Evolutionary conservation across 1,140 invertebrate species (phyloP).

Genomic region (Phocides pigmalion): DNA sequence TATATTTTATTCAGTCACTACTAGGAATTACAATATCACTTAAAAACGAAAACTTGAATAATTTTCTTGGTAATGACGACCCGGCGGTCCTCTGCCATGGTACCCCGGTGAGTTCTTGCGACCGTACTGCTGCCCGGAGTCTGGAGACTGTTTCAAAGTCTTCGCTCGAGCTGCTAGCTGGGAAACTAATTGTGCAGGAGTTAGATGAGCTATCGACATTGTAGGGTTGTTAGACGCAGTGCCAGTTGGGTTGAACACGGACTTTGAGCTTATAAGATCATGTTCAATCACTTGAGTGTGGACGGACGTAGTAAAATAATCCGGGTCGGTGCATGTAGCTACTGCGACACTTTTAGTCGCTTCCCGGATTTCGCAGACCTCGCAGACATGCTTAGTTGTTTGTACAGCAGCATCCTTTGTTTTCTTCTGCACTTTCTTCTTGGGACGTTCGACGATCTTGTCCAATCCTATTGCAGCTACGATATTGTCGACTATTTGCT

Average conservation of each 20-base stretch:
- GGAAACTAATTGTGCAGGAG: constrained; percentile 74
- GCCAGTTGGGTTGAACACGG: constrained; percentile 68
- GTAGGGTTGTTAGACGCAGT: constrained; percentile 54
- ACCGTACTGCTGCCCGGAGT: constrained; percentile 46
- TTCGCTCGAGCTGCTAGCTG: constrained; percentile 75
- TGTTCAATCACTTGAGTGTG: constrained; percentile 78
- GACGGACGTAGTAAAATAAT: constrained; percentile 54
- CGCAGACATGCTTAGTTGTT: constrained; percentile 65
- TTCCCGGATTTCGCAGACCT: constrained; percentile 69
- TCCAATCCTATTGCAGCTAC: constrained; percentile 59
- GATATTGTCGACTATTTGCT: constrained; percentile 64
- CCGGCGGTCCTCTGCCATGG: constrained; percentile 45
- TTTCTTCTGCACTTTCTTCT: constrained; percentile 53
- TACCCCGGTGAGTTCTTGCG: constrained; percentile 48
- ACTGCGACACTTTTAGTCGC: constrained; percentile 45
- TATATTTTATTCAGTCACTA: background rate
- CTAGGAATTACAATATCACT: constrained; percentile 6
- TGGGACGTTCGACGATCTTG: constrained; percentile 52
- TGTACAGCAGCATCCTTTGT: constrained; percentile 67
- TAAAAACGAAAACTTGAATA: constrained; percentile 62
- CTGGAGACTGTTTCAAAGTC: constrained; percentile 59
- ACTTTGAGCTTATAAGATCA: constrained; percentile 68
- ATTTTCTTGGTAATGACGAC: constrained; percentile 51
- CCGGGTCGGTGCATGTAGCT: constrained; percentile 51
- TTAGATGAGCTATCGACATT: constrained; percentile 74